These are phyloP conservation scores for Drosophila crucigera DNA, from an alignment of 2,888 invertebrate genomes.

Conservation along the genomic window DNA sequence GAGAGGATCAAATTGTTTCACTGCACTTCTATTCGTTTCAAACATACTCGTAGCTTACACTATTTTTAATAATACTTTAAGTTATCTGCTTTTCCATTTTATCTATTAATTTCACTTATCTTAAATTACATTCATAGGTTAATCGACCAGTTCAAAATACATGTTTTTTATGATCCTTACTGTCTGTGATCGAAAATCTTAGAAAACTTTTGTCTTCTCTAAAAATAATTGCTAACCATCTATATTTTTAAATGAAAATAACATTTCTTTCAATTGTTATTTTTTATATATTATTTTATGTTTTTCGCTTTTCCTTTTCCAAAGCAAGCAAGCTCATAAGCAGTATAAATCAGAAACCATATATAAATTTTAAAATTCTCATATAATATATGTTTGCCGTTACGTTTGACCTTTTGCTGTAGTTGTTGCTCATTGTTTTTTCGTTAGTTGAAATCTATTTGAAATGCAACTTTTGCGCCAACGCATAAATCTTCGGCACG, in stretches of 20 bases:
- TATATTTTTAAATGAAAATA: neutral
- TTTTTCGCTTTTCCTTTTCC: neutral
- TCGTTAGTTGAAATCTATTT: slow-evolving; percentile 59
- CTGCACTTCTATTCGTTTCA: neutral
- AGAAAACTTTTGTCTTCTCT: neutral
- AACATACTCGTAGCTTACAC: neutral
- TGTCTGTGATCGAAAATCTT: neutral
- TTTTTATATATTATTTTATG: neutral
- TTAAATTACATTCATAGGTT: neutral
- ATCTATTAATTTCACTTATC: neutral
- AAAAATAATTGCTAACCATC: neutral
- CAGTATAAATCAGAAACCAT: neutral
- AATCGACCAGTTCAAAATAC: neutral
- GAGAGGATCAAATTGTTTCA: neutral
- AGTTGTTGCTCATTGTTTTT: slow-evolving; percentile 43
- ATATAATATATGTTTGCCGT: slow-evolving; percentile 1
- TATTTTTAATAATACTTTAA: neutral
- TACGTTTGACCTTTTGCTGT: slow-evolving; percentile 26
- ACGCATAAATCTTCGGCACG: slow-evolving; percentile 71
- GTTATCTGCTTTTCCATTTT: neutral
- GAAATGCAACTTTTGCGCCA: slow-evolving; percentile 73
- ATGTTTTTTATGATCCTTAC: neutral
- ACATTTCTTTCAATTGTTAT: neutral
- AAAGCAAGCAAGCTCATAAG: neutral
- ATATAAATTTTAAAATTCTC: neutral